A percentile compares a stretch with the other conserved stretches of the same genome.
Evolutionary conservation across 1,140 invertebrate genomes (phyloP).

Genomic region (Drosophila cardini): DNA sequence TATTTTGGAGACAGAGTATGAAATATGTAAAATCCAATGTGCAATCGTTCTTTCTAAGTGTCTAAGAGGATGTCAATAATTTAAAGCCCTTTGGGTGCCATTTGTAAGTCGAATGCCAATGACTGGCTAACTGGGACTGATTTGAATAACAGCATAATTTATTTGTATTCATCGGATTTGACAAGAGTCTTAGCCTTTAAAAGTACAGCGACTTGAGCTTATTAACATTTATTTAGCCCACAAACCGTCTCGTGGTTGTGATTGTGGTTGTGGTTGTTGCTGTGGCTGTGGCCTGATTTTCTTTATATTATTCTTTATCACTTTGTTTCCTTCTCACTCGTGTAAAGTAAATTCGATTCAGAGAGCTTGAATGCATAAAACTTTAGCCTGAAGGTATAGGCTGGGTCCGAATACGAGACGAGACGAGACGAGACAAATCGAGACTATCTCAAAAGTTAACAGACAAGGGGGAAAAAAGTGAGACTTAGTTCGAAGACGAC

Average conservation of each 20-base stretch:
- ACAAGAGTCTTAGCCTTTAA: conserved; percentile 37
- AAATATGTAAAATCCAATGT: conserved; percentile 1
- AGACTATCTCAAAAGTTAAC: conserved; percentile 60
- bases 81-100: conserved; percentile 26
- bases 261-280: conserved; percentile 28
- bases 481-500: background rate
- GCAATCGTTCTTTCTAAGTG: conserved; percentile 16
- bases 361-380: conserved; percentile 38
- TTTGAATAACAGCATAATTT: conserved; percentile 73
- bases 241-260: conserved; percentile 35
- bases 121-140: conserved; percentile 35
- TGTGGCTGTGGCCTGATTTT: conserved; percentile 21
- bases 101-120: conserved; percentile 17
- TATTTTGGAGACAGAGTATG: background rate
- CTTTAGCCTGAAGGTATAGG: conserved; percentile 14
- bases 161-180: conserved; percentile 53
- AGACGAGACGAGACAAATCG: conserved; percentile 38
- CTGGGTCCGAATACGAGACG: conserved; percentile 1
- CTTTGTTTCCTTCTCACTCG: background rate
- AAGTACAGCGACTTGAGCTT: conserved; percentile 70
- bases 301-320: conserved; percentile 2
- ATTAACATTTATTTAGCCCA: conserved; percentile 73
- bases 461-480: conserved; percentile 44
- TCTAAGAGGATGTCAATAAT: conserved; percentile 32
- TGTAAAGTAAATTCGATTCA: conserved; percentile 69